Evolutionary conservation across 2,888 invertebrate genomes (phyloP).

Genomic region (Ommatoiulus sabulosus): DNA sequence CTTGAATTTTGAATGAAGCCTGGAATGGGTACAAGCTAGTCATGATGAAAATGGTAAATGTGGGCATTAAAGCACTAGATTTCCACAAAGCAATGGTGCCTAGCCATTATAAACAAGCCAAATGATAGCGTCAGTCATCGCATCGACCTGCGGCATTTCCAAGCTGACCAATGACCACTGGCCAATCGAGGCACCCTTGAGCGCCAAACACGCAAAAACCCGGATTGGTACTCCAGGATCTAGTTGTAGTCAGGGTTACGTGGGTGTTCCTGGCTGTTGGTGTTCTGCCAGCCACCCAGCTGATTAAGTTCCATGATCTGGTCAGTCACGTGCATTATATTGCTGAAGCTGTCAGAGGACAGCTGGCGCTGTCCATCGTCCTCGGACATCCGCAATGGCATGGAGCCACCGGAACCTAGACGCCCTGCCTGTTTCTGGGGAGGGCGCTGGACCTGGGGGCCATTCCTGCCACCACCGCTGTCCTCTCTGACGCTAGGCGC

Average conservation of each 20-base stretch:
- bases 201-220: not conserved
- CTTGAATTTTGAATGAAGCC: too few relatives aligned
- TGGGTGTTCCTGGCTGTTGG: not conserved
- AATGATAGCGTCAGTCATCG: too few relatives aligned
- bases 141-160: too few relatives aligned
- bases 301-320: slow-evolving; percentile 56
- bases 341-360: slow-evolving; percentile 54
- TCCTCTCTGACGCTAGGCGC: not conserved
- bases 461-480: not conserved
- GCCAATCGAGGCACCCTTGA: not conserved
- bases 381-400: not conserved
- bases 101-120: too few relatives aligned
- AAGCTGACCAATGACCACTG: slow-evolving; percentile 1
- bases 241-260: not conserved
- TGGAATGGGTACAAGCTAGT: too few relatives aligned
- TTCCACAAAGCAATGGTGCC: too few relatives aligned
- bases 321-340: slow-evolving; percentile 37
- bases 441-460: not conserved
- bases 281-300: slow-evolving; percentile 33
- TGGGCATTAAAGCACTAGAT: too few relatives aligned
- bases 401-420: not conserved
- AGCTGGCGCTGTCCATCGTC: slow-evolving; percentile 29
- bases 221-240: not conserved
- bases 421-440: not conserved
- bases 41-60: too few relatives aligned